These are phyloP conservation scores for mouse (Mus musculus) DNA, from an alignment of 2,113 vertebrate species.

Conservation along the genomic window DNA sequence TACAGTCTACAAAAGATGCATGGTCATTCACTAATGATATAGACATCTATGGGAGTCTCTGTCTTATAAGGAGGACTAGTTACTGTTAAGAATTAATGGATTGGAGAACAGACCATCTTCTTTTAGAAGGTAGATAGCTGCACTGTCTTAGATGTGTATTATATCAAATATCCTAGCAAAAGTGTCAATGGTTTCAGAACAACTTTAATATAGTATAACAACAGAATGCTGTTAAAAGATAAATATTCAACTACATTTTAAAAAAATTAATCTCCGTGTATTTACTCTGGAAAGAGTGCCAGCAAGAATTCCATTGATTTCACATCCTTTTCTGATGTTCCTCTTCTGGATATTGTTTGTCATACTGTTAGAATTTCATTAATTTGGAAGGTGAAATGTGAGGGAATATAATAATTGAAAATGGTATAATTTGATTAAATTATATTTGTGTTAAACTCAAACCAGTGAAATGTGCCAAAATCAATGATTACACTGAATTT, in stretches of 20 bases:
- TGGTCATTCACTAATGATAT: background rate
- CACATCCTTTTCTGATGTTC: constrained; percentile 49
- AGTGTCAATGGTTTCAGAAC: background rate
- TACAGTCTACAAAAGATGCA: background rate
- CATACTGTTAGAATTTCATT: background rate
- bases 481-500: background rate
- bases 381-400: background rate
- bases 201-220: background rate
- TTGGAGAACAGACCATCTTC: background rate
- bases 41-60: too few species aligned
- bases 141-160: background rate
- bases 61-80: background rate
- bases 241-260: background rate
- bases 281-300: background rate
- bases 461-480: background rate
- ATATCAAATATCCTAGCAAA: background rate
- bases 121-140: background rate
- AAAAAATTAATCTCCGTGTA: background rate
- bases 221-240: background rate
- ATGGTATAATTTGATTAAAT: background rate
- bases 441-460: background rate
- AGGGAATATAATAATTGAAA: background rate
- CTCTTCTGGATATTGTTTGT: constrained; percentile 7
- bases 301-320: background rate
- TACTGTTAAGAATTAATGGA: background rate